Conservation (phyloP, 2,113 vertebrate genomes). For the Mionectes macconnelli region DNA sequence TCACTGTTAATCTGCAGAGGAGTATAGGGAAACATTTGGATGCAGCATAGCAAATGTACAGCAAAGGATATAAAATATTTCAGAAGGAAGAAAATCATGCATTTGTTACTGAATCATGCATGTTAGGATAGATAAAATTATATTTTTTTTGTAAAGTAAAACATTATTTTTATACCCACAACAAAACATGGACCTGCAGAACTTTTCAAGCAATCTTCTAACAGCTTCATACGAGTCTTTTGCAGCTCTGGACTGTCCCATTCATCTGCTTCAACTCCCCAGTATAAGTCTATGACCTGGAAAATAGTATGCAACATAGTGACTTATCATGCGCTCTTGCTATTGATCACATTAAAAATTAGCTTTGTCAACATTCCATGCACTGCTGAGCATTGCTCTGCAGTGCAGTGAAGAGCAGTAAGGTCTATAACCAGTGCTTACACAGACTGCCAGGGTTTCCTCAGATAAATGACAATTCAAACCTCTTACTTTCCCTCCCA, state of each 20-base stretch:
- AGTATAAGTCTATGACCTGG: slow-evolving; percentile 97
- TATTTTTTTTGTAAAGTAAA: slow-evolving; percentile 54
- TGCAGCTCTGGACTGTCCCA: slow-evolving; percentile 96
- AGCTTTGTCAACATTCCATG: not conserved
- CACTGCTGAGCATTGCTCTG: not conserved
- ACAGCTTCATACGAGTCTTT: slow-evolving; percentile 90
- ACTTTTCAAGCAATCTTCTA: slow-evolving; percentile 96
- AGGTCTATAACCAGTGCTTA: not conserved
- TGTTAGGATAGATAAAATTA: not conserved
- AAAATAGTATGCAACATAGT: not conserved
- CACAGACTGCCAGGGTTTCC: not conserved
- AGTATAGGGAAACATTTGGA: not conserved
- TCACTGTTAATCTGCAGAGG: not conserved
- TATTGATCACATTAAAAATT: not conserved
- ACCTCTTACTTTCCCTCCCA: not conserved
- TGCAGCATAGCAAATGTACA: not conserved
- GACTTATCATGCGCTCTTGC: not conserved
- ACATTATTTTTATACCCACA: slow-evolving; percentile 87
- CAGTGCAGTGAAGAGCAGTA: not conserved
- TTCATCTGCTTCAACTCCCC: slow-evolving; percentile 91
- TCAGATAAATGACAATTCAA: not conserved
- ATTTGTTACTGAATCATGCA: not conserved
- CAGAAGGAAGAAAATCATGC: not conserved
- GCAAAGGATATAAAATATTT: not conserved
- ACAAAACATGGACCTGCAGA: slow-evolving; percentile 98